These are phyloP conservation scores for Staurois parvus DNA, from an alignment of 2,797 vertebrate genomes.

Conservation along the genomic window DNA sequence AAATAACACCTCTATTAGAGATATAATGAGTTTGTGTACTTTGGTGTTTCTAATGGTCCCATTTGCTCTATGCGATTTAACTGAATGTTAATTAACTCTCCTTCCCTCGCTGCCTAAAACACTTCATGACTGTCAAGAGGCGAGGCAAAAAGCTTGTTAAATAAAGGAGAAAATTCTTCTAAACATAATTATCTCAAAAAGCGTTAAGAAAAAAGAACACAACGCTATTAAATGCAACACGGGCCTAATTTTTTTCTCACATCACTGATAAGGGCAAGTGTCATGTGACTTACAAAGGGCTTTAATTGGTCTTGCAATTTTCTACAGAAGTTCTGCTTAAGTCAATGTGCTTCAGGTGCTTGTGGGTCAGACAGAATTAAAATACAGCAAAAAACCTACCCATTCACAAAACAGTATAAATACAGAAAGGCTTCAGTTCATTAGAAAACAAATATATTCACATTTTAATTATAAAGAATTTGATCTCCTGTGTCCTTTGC, in stretches of 20 bases:
- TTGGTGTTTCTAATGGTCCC: constrained; percentile 42
- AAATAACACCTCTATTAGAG: constrained; percentile 33
- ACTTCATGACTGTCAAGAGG: constrained; percentile 36
- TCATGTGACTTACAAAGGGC: neutral
- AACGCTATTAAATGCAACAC: neutral
- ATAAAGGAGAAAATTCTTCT: constrained; percentile 25
- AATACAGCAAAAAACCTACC: neutral
- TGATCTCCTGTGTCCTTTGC: too few species aligned
- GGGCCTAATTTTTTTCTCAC: neutral
- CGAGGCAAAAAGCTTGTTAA: constrained; percentile 24
- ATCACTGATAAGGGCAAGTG: constrained; percentile 22
- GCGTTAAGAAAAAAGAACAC: neutral
- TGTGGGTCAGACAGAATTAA: too few species aligned
- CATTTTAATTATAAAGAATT: too few species aligned
- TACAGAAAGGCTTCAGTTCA: too few species aligned
- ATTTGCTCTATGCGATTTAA: constrained; percentile 51
- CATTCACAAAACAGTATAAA: neutral
- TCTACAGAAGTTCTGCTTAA: neutral
- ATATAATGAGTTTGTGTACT: constrained; percentile 35
- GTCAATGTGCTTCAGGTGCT: neutral
- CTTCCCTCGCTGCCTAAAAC: constrained; percentile 47
- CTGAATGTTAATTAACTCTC: constrained; percentile 58
- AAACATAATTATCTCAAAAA: constrained; percentile 33
- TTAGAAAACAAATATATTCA: too few species aligned
- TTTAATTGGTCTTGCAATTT: neutral